Evolutionary conservation across 2,888 invertebrate genomes (phyloP).

Genomic region (Rhagonycha lutea): DNA sequence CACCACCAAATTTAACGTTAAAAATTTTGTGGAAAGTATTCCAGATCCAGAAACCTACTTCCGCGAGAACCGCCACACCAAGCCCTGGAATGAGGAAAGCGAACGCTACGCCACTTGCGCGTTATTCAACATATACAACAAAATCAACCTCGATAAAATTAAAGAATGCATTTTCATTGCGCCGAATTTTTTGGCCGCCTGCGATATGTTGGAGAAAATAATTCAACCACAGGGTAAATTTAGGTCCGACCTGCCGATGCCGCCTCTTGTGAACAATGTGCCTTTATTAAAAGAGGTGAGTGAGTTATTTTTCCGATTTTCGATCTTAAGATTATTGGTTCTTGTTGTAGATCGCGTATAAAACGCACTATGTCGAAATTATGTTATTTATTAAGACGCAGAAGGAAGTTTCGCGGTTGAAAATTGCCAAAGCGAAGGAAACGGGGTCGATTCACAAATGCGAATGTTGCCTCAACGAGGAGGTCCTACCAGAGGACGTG

Average conservation of each 20-base stretch:
- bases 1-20: not conserved
- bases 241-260: not conserved
- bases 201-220: not conserved
- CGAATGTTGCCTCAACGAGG: constrained; percentile 61
- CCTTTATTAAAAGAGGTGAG: not conserved
- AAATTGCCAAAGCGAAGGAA: constrained; percentile 45
- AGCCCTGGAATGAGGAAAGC: not conserved
- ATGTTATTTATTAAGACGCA: constrained; percentile 32
- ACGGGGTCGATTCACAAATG: constrained; percentile 56
- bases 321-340: not conserved
- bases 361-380: constrained; percentile 45
- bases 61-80: not conserved
- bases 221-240: not conserved
- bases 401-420: constrained; percentile 26
- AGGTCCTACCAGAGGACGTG: constrained; percentile 54
- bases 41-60: not conserved
- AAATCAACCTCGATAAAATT: not conserved
- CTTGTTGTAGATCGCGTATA: constrained; percentile 34
- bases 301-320: not conserved
- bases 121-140: not conserved
- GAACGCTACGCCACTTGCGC: not conserved
- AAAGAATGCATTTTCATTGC: not conserved
- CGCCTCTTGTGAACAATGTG: not conserved
- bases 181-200: not conserved
- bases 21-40: not conserved